Conservation (phyloP, 2,113 vertebrate genomes). For the Sigmodon hispidus region DNA sequence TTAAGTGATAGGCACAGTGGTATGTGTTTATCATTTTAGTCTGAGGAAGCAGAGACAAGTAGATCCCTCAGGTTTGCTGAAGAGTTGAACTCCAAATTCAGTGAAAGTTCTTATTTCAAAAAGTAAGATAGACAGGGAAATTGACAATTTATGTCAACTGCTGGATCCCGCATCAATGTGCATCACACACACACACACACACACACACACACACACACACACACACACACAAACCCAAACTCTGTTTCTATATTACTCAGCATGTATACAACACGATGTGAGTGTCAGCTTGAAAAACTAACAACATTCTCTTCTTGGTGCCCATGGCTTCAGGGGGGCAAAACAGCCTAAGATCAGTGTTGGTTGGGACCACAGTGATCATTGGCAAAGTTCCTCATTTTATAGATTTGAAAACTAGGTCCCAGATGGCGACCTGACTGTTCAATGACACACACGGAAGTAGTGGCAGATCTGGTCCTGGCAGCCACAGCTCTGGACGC, state of each 20-base stretch:
- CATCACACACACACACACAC: neutral
- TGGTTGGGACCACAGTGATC: neutral
- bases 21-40: neutral
- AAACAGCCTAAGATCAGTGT: neutral
- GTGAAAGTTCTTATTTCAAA: neutral
- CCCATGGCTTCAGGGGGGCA: neutral
- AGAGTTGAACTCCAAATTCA: neutral
- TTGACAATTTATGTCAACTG: neutral
- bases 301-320: neutral
- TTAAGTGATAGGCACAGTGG: too few relatives aligned
- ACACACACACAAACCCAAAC: neutral
- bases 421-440: too few relatives aligned
- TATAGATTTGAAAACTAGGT: neutral
- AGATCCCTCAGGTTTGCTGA: neutral
- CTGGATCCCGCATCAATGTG: neutral
- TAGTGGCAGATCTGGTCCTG: neutral
- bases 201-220: neutral
- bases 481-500: neutral
- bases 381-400: neutral
- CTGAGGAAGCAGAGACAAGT: neutral
- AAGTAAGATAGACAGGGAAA: neutral
- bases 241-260: too few relatives aligned
- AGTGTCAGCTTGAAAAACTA: neutral
- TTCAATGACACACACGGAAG: neutral
- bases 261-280: fast-evolving